Conservation (phyloP, 2,113 vertebrate species). For the Heptranchias perlo region DNA sequence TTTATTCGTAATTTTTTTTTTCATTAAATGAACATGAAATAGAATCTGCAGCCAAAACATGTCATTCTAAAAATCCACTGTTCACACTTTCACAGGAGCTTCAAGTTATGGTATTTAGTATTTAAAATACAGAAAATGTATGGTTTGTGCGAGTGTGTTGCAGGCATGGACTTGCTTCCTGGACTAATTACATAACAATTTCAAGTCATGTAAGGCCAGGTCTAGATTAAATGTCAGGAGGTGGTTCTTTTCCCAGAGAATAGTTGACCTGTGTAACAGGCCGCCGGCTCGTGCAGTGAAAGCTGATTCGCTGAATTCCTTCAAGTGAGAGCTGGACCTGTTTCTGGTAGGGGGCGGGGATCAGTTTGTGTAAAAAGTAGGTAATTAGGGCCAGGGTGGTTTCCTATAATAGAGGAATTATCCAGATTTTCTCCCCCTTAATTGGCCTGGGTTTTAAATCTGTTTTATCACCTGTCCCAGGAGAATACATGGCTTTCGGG, state of each 20-base stretch:
- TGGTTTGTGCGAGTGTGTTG: neutral
- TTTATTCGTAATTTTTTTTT: too few relatives aligned
- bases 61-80: neutral
- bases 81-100: slow-evolving; percentile 3
- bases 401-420: neutral
- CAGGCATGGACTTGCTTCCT: neutral
- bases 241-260: neutral
- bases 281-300: too few relatives aligned
- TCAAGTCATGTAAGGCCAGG: neutral
- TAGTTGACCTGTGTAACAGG: neutral
- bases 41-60: neutral
- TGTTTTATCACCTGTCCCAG: neutral
- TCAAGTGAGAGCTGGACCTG: neutral
- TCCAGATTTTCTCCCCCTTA: neutral
- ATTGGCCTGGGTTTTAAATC: neutral
- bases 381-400: neutral
- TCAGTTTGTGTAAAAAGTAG: too few relatives aligned
- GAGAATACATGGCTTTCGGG: neutral
- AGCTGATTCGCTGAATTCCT: neutral
- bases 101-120: neutral
- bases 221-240: neutral
- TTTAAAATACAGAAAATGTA: neutral
- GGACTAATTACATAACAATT: neutral
- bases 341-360: neutral
- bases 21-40: neutral